Percentiles rank a stretch among this genome's conserved stretches.
These are phyloP conservation scores for Eumacrocentrus americanus DNA, from an alignment of 2,888 invertebrate species.

Conservation along the genomic window DNA sequence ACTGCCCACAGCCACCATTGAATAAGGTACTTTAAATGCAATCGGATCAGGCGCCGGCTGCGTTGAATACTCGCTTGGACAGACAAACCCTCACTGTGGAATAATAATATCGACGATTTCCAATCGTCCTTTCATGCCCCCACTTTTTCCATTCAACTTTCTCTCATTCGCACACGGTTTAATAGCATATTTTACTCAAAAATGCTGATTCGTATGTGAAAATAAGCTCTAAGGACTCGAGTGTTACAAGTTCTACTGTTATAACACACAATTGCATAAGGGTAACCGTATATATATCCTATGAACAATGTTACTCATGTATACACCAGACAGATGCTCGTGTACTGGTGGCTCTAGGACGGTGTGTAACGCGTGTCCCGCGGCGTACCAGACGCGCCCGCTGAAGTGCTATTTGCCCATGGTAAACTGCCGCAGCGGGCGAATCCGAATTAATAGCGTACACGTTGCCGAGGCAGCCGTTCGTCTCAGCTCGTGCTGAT, in stretches of 20 bases:
- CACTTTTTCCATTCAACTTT: background rate
- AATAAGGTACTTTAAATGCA: constrained; percentile 52
- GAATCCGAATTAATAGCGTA: constrained; percentile 36
- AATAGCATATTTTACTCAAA: background rate
- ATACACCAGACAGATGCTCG: constrained; percentile 9
- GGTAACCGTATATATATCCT: too few species aligned
- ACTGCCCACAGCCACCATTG: constrained; percentile 1
- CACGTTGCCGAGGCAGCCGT: constrained; percentile 20
- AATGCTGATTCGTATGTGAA: background rate
- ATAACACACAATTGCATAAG: too few species aligned
- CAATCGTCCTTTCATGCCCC: background rate
- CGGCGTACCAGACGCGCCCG: constrained; percentile 24
- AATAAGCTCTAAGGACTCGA: too few species aligned
- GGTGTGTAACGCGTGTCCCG: constrained; percentile 35
- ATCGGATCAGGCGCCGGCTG: constrained; percentile 42
- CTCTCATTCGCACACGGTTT: background rate
- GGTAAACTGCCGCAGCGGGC: constrained; percentile 31
- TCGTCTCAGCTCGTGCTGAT: constrained; percentile 20
- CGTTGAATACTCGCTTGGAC: constrained; percentile 37
- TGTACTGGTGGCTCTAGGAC: constrained; percentile 8
- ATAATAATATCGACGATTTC: constrained; percentile 48
- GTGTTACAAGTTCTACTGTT: too few species aligned
- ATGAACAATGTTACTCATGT: background rate
- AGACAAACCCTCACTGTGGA: constrained; percentile 44
- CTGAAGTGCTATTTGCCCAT: constrained; percentile 35